These are phyloP conservation scores for Falcunculus frontatus DNA, from an alignment of 2,113 vertebrate species.

Conservation along the genomic window DNA sequence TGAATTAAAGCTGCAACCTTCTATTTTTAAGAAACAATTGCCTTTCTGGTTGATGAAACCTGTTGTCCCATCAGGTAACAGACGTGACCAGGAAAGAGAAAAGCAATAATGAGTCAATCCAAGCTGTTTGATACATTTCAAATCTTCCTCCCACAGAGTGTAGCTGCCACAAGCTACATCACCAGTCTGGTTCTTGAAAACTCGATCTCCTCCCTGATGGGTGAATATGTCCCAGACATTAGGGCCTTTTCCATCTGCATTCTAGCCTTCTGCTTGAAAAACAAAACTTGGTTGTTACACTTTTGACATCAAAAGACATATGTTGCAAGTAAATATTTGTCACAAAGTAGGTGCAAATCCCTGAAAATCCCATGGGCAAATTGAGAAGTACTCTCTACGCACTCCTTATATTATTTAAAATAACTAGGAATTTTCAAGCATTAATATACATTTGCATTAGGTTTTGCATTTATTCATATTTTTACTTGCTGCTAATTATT, in stretches of 20 bases:
- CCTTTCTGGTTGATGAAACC: constrained; percentile 89
- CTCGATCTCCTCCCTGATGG: constrained; percentile 83
- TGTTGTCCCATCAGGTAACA: constrained; percentile 92
- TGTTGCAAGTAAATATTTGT: constrained; percentile 68
- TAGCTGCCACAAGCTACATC: constrained; percentile 93
- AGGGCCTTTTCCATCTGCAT: constrained; percentile 83
- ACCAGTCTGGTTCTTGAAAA: constrained; percentile 87
- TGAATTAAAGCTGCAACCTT: constrained; percentile 85
- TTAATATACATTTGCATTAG: neutral
- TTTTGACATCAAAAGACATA: constrained; percentile 67
- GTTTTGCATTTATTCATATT: constrained; percentile 32
- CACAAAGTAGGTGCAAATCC: constrained; percentile 3
- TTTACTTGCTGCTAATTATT: constrained; percentile 1
- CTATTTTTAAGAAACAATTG: constrained; percentile 86
- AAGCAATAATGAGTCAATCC: constrained; percentile 94
- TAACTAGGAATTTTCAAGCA: neutral
- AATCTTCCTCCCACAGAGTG: constrained; percentile 90
- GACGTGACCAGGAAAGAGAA: constrained; percentile 94
- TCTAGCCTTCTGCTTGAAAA: constrained; percentile 84
- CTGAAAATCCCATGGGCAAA: neutral
- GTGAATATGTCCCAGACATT: constrained; percentile 93
- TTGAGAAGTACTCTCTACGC: neutral
- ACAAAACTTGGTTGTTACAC: constrained; percentile 62
- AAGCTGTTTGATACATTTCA: constrained; percentile 92
- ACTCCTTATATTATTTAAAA: neutral